These are phyloP conservation scores for Paradisaea rubra DNA, from an alignment of 2,113 vertebrate genomes.

Conservation along the genomic window DNA sequence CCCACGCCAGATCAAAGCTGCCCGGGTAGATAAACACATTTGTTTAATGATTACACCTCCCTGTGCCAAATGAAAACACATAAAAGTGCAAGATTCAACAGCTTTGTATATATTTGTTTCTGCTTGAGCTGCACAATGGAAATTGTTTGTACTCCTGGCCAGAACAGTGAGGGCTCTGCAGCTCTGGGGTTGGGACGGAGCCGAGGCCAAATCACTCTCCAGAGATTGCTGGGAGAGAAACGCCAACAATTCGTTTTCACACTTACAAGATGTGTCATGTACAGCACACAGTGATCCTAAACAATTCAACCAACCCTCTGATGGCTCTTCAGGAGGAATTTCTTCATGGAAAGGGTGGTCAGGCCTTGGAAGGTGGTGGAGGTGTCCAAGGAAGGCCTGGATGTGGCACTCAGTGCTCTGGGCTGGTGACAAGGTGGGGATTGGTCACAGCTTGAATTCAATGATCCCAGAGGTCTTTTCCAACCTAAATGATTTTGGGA, in stretches of 20 bases:
- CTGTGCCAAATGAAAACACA: constrained; percentile 22
- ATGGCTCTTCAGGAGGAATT: neutral
- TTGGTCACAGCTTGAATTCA: rapidly evolving
- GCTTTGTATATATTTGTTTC: constrained; percentile 3
- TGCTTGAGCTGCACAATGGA: constrained; percentile 64
- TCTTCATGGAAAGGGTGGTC: neutral
- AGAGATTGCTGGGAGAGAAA: constrained; percentile 10
- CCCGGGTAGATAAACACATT: constrained; percentile 2
- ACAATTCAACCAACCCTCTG: neutral
- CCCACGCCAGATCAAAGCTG: neutral
- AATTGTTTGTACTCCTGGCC: constrained; percentile 67
- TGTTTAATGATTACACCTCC: constrained; percentile 5
- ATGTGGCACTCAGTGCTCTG: rapidly evolving
- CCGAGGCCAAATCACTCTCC: neutral
- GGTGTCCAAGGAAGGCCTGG: neutral
- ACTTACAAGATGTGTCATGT: neutral
- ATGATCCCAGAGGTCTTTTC: rapidly evolving
- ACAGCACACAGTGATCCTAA: neutral
- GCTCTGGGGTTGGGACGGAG: neutral
- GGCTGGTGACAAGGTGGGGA: neutral
- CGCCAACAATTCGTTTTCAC: neutral
- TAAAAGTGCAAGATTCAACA: constrained; percentile 25
- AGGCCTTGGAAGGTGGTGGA: rapidly evolving
- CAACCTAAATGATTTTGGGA: neutral
- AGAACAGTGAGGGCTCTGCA: constrained; percentile 60